Evolutionary conservation across 1,140 invertebrate genomes (phyloP).

Genomic region (Ctenoplectra terminalis): DNA sequence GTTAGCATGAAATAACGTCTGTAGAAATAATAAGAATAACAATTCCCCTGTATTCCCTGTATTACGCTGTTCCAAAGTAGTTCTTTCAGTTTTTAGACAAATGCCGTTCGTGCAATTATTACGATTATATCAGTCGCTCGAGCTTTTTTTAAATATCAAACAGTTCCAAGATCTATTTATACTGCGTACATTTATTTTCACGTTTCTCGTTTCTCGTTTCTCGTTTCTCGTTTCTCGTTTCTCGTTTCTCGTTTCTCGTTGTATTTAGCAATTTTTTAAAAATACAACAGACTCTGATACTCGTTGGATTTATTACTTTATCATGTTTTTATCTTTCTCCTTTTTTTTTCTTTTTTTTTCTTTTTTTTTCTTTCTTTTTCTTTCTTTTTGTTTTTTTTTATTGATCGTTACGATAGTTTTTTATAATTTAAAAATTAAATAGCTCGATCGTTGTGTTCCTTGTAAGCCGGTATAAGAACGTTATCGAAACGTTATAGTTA

Average conservation of each 20-base stretch:
- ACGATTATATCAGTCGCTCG: slow-evolving; percentile 27
- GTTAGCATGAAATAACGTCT: slow-evolving; percentile 56
- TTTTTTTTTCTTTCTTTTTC: neutral
- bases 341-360: too few species aligned
- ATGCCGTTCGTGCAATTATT: neutral
- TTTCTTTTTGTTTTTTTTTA: too few species aligned
- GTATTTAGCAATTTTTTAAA: too few species aligned
- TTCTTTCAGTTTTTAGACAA: neutral
- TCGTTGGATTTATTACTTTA: too few species aligned
- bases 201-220: too few species aligned
- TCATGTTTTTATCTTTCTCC: too few species aligned
- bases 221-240: too few species aligned
- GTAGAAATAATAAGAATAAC: slow-evolving; percentile 42
- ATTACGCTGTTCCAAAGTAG: slow-evolving; percentile 4
- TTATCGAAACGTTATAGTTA: too few species aligned
- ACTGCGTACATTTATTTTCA: neutral
- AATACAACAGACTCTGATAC: too few species aligned
- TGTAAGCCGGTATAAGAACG: neutral
- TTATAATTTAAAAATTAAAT: too few species aligned
- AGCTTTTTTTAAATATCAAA: slow-evolving; percentile 30
- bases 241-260: too few species aligned
- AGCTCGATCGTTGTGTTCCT: too few species aligned
- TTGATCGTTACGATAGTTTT: neutral
- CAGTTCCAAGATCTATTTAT: neutral
- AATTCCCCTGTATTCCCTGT: slow-evolving; percentile 16